Evolutionary conservation across 2,113 vertebrate species (phyloP), one percentile per base, ranked within the genome.

Genomic region (Delphinapterus leucas): DNA sequence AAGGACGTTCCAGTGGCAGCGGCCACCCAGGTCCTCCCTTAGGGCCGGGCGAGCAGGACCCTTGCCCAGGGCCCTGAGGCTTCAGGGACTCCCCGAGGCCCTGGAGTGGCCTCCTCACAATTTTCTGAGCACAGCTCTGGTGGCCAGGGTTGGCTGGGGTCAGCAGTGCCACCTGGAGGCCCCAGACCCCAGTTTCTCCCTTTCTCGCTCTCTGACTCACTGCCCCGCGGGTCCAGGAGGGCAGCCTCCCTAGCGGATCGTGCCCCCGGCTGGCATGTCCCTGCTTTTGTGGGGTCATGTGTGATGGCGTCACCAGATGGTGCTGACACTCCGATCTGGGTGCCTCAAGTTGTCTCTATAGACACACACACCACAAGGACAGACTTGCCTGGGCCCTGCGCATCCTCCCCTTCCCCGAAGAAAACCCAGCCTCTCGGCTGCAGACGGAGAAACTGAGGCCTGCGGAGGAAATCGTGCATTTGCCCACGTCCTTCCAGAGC

Each of bases 231-330:
- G 76, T 23, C 58, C 14, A 6, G 65, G n/a, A 25, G 36, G 61
- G 53, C 58, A 70, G 65, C 67, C 79, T 47, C 8, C 8, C 0
- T 3, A 36, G 60, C 2, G 21, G 53, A 2, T 31, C 2, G 0
- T 0, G 28, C 13, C 12, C 44, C 73, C 5, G 2, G 49, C 73
- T 47, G 55, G 13, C 6, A 4, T 0, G 6, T 8, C 12, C 18
- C 44, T 61, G 77, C 25, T 67, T n/a, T 38, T 49, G n/a, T 33
- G 53, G 41, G 60, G 5, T 26, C 11, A 3, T 44, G 21, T 83
- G 86, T 28, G 33, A 26, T 4, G 20, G 58, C 21, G 21, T 21
- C 36, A 1, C 63, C 10, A 17, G 38, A 3, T 3, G 21, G 23
- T 41, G 36, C 36, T n/a, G 10, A 3, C 49, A 25, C 20, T 14